Evolutionary conservation across 2,888 invertebrate species (phyloP).

Genomic region (Aradus depressus): DNA sequence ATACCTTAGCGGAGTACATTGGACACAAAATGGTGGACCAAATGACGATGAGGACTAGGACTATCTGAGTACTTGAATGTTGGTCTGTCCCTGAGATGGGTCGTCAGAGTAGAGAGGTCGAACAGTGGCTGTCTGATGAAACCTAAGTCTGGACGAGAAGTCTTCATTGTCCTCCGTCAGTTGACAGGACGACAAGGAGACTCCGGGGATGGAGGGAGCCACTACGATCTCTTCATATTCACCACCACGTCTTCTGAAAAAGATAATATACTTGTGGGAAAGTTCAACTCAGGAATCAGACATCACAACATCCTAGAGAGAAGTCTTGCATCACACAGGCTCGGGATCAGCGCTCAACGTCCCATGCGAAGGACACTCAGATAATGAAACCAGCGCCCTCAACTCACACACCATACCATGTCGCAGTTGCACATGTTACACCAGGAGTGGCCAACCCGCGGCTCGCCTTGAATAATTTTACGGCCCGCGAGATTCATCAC

Average conservation of each 20-base stretch:
- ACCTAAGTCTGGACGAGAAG: conserved; percentile 80
- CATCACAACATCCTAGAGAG: no score
- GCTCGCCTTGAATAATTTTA: no score
- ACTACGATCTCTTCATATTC: conserved; percentile 81
- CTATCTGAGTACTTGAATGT: conserved; percentile 29
- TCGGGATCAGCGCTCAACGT: no score
- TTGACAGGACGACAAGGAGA: conserved; percentile 71
- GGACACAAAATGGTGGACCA: background rate
- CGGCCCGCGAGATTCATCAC: no score
- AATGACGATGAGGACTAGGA: background rate
- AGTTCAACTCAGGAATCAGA: no score
- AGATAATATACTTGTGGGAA: background rate
- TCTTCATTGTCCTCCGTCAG: conserved; percentile 92
- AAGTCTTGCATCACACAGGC: no score
- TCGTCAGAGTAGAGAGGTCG: conserved; percentile 37
- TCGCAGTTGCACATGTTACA: no score
- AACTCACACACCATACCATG: no score
- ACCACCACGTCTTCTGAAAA: conserved; percentile 55
- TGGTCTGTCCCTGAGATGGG: conserved; percentile 16
- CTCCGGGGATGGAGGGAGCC: conserved; percentile 66
- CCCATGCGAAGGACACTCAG: no score
- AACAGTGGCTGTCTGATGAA: conserved; percentile 81
- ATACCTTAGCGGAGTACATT: no score
- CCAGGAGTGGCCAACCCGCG: no score
- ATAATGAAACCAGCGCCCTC: no score